Base-by-base conservation (phyloP, 2,113 vertebrate genomes). In the Oncorhynchus nerka region DNA sequence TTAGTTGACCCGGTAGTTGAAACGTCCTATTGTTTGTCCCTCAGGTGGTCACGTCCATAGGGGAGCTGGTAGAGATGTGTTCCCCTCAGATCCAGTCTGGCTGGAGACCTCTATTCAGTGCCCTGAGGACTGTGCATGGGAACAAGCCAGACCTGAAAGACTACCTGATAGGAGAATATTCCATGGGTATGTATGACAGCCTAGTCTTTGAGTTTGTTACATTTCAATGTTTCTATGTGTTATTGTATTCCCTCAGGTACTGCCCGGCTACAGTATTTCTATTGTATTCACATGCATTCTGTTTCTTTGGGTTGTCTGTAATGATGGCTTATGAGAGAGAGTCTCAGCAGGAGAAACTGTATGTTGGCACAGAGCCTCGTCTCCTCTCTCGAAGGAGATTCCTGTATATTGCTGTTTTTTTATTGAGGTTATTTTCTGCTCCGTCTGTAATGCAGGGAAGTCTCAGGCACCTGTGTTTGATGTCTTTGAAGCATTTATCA, bases 401-500 rank as follows among this genome's bases (percentile, higher is more conserved):
- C 39, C 39, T 45, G 24, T 26, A 20, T 24, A 34, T 68, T 4
- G n/a, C 48, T 12, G 26, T 28, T 13, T 75, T 6, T 6, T 22
- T 59, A 16, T 24, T 19, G 4, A 39, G 19, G 8, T 24, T 68
- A 15, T 34, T 3, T n/a, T 68, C 11, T 55, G 61, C 45, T 22
- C 4, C 20, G 19, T 49, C 62, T 1, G 73, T 76, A 13, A 80
- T 59, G 9, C 78, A 99, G 98, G 97, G 24, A 97, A 98, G 91
- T 91, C 94, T 39, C 97, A 97, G 80, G 97, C 97, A 32, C 98
- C 98, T 0, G 98, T 99, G 61, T 99, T 99, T 70, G 98, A 99
- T 22, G 98, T 99, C 74, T 99, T 99, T 57, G 97, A 99, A 92
- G 98, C 98, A 0, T 99, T 99, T 89, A 95, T 99, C 84, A 97